Evolutionary conservation across 2,797 vertebrate species (phyloP), one percentile per base, ranked within the genome.

Genomic region (Coranthus polyacanthus): DNA sequence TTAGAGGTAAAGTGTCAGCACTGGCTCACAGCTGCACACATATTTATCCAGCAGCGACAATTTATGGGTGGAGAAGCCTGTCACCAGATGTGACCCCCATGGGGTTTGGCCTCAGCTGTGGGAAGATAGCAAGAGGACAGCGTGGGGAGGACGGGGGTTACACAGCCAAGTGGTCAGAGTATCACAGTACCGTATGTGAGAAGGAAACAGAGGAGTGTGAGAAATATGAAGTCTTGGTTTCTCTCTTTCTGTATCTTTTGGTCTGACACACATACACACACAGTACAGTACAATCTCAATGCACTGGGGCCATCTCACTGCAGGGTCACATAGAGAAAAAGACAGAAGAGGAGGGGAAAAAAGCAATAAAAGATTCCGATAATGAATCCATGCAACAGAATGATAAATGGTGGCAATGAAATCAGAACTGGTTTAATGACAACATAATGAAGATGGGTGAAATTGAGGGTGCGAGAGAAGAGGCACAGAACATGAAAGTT

Each of bases 1-100:
- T 86, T 87, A 78, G 73, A 90, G 82, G 87, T 89, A 89, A 90
- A 86, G 77, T 85, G 83, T 88, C 79, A 88, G 75, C 67, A 43
- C 68, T 76, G 72, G 65, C 79, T 78, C 87, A 86, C 86, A 89
- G 75, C 85, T 90, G 82, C 68, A 65, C 80, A 83, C 82, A 83
- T 84, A 89, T 90, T 90, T 91, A 92, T 89, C 80, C 79, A 83
- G 62, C 77, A 49, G 79, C 16, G 12, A 68, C 56, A 78, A 88
- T 91, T 92, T 90, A 89, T 88, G 54, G 51, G 37, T 18, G 68
- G 29, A 51, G 56, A 52, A 34, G 41, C 42, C 58, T 82, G 57
- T 78, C 71, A 59, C 62, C 66, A 84, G 72, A 82, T 79, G 69
- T 82, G 80, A 82, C 68, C 81, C 24, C 49, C 11, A 13, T 43